Conservation (phyloP, 2,888 invertebrate species). For the Pseudanteris insignis region DNA sequence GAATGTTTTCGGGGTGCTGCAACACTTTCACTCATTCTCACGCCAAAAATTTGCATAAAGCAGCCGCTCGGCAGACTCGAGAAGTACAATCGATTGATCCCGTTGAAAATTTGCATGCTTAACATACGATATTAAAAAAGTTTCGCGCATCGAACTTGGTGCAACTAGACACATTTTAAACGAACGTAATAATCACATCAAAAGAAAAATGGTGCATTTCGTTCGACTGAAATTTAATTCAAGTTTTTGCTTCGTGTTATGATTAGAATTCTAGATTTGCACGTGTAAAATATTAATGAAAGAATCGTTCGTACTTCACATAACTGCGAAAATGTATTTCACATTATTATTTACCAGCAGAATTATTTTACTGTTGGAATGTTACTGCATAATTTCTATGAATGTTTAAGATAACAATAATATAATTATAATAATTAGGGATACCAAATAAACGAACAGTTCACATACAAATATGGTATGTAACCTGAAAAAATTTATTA, state of each 20-base stretch:
- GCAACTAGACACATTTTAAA: slow-evolving; percentile 24
- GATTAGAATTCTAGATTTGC: not conserved
- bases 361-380: too few species aligned
- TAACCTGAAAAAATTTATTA: too few species aligned
- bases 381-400: too few species aligned
- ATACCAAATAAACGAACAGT: too few species aligned
- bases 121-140: slow-evolving; percentile 45
- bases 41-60: slow-evolving; percentile 28
- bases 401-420: too few species aligned
- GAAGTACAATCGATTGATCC: slow-evolving; percentile 43
- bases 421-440: too few species aligned
- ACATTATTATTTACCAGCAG: too few species aligned
- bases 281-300: not conserved
- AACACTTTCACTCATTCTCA: slow-evolving; percentile 28
- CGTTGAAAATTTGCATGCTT: slow-evolving; percentile 39
- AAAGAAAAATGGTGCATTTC: slow-evolving; percentile 28
- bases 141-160: slow-evolving; percentile 28
- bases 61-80: slow-evolving; percentile 11
- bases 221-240: slow-evolving; percentile 17
- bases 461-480: too few species aligned
- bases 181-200: slow-evolving; percentile 29
- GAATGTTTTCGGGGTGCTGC: slow-evolving; percentile 37
- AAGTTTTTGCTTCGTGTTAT: slow-evolving; percentile 2
- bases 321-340: too few species aligned
- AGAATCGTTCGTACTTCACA: too few species aligned